These are phyloP conservation scores for Grantiella picta DNA, from an alignment of 2,113 vertebrate genomes.

Conservation along the genomic window DNA sequence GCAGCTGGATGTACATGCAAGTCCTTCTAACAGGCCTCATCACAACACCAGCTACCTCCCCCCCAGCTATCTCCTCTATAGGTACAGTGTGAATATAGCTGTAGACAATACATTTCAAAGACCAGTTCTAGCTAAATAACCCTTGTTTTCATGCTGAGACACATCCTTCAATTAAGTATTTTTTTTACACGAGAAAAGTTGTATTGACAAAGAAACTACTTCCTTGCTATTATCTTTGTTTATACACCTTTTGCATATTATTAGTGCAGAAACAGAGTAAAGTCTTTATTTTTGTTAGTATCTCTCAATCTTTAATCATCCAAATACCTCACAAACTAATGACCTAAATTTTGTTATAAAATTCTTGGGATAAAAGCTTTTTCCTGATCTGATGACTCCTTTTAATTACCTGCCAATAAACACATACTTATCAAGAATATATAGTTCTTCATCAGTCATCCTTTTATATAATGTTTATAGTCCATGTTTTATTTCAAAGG, in stretches of 20 bases:
- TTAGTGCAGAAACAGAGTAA: not conserved
- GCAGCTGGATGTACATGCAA: not conserved
- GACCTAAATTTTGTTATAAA: slow-evolving; percentile 1
- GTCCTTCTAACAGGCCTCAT: not conserved
- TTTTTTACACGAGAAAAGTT: not conserved
- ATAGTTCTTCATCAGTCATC: not conserved
- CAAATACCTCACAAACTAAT: not conserved
- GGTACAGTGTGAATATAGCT: not conserved
- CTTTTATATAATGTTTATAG: slow-evolving; percentile 27
- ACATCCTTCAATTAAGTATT: not conserved
- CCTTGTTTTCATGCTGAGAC: not conserved
- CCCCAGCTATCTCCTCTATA: not conserved
- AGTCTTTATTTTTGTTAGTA: not conserved
- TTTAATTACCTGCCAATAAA: slow-evolving; percentile 42
- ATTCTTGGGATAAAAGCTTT: slow-evolving; percentile 19
- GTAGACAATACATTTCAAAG: not conserved
- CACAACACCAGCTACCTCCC: not conserved
- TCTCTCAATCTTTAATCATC: slow-evolving; percentile 9
- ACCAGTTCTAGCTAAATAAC: not conserved
- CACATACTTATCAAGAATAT: slow-evolving; percentile 27
- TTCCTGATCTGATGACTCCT: not conserved
- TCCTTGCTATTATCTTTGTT: not conserved
- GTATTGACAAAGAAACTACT: not conserved
- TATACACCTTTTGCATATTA: not conserved
- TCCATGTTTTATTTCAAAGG: slow-evolving; percentile 18